These are phyloP conservation scores for Paratrypauchen microcephalus DNA, from an alignment of 2,797 vertebrate species.

Conservation along the genomic window DNA sequence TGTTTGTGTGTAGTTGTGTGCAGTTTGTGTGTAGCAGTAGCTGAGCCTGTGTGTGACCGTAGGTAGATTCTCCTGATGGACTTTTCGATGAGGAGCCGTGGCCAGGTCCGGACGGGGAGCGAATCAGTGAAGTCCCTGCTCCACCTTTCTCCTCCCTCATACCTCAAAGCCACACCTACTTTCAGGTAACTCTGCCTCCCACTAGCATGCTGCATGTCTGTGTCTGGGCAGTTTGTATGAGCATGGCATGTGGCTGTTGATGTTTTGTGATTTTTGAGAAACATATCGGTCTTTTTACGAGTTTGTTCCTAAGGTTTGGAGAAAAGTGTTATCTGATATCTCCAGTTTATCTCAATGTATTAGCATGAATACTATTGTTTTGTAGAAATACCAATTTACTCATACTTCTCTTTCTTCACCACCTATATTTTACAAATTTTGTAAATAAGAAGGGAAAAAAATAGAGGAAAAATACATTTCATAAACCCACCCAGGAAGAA, in stretches of 20 bases:
- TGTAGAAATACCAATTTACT: too few species aligned
- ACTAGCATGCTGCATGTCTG: not conserved
- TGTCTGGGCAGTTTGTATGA: not conserved
- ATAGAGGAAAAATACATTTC: too few species aligned
- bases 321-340: too few species aligned
- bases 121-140: conserved; percentile 68
- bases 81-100: conserved; percentile 72
- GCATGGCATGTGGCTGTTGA: conserved; percentile 12
- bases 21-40: not conserved
- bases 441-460: too few species aligned
- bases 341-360: not conserved
- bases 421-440: too few species aligned
- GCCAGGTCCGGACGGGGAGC: conserved; percentile 69
- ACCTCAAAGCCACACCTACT: conserved; percentile 73
- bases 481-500: too few species aligned
- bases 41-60: conserved; percentile 68
- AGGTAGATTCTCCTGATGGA: conserved; percentile 80
- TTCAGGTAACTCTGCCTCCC: conserved; percentile 72
- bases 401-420: too few species aligned
- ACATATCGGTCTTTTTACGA: not conserved
- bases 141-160: conserved; percentile 78
- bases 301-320: too few species aligned
- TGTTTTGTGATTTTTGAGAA: not conserved
- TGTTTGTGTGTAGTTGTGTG: too few species aligned
- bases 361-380: too few species aligned